Conservation (phyloP, 2,113 vertebrate genomes). For the Crotophaga sulcirostris region DNA sequence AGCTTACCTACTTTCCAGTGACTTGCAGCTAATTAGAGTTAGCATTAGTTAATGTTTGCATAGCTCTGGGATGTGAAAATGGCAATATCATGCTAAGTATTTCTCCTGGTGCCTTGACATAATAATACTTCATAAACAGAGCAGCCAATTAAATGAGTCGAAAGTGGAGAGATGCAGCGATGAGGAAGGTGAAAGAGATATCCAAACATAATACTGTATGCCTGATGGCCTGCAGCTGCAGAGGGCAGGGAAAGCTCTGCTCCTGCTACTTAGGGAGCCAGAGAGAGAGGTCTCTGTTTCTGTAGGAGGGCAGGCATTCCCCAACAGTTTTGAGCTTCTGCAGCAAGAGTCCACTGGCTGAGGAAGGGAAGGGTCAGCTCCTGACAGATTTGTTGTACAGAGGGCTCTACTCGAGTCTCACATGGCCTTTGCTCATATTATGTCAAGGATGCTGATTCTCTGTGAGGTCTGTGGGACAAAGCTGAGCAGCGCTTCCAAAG, state of each 20-base stretch:
- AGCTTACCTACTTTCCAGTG: conserved; percentile 23
- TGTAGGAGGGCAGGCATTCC: neutral
- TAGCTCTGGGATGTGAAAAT: conserved; percentile 31
- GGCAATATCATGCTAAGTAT: conserved; percentile 19
- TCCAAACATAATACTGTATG: conserved; percentile 1
- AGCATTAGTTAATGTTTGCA: conserved; percentile 26
- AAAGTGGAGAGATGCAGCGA: neutral
- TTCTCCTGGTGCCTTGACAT: conserved; percentile 10
- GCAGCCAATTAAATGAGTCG: conserved; percentile 29
- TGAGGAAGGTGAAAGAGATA: neutral
- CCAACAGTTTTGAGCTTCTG: neutral
- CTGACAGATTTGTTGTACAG: neutral
- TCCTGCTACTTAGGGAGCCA: neutral
- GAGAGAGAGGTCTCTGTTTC: neutral
- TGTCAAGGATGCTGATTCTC: neutral
- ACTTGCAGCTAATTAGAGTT: conserved; percentile 24
- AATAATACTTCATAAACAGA: conserved; percentile 27
- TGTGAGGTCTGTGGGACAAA: neutral
- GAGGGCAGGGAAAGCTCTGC: neutral
- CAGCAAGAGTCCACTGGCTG: neutral
- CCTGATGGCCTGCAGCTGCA: neutral
- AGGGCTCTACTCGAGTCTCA: neutral
- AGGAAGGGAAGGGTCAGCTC: neutral
- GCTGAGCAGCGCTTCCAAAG: neutral
- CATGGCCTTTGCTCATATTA: neutral